These are phyloP conservation scores for Gnathonemus echidnorhynchus DNA, from an alignment of 2,113 vertebrate species.

Conservation along the genomic window DNA sequence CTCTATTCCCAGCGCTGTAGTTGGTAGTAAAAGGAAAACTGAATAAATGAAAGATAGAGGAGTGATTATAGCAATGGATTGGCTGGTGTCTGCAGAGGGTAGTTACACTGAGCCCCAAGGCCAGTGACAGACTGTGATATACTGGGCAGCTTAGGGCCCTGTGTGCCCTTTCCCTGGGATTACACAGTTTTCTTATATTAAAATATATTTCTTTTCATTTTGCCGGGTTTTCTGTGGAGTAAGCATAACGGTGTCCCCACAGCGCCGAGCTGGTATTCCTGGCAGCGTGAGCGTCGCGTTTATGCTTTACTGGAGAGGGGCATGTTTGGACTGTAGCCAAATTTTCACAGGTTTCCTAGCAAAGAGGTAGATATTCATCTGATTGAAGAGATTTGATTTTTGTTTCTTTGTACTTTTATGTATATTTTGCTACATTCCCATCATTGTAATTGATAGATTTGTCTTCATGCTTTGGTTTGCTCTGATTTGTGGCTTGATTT, in stretches of 20 bases:
- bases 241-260: neutral
- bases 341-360: neutral
- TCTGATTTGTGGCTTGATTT: neutral
- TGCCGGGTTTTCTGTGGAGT: neutral
- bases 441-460: neutral
- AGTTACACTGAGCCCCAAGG: neutral
- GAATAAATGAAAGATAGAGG: neutral
- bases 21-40: neutral
- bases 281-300: neutral
- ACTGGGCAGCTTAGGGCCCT: neutral
- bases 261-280: neutral
- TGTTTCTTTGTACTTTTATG: neutral
- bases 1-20: neutral
- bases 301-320: neutral
- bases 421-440: neutral
- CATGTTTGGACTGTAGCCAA: neutral
- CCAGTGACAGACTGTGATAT: neutral
- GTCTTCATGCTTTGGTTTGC: neutral
- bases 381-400: neutral
- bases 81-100: neutral
- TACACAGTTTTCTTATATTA: constrained; percentile 5
- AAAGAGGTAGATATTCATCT: neutral
- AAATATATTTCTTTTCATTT: constrained; percentile 1
- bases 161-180: neutral
- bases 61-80: constrained; percentile 11